These are phyloP conservation scores for Sycophila texana DNA, from an alignment of 2,888 invertebrate genomes.

Conservation along the genomic window DNA sequence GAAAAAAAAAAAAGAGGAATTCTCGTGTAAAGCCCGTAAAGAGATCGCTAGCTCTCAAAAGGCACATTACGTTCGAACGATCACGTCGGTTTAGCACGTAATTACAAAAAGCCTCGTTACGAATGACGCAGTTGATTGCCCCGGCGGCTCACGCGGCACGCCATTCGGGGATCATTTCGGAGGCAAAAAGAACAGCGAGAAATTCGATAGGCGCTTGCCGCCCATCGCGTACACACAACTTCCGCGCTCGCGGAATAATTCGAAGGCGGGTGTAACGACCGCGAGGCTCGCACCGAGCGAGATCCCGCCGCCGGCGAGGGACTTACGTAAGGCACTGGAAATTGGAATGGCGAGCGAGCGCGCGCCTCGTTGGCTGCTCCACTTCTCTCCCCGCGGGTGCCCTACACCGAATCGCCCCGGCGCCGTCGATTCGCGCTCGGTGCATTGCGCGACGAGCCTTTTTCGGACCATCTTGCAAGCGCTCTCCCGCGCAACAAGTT, in stretches of 20 bases:
- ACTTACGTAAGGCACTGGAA: constrained; percentile 13
- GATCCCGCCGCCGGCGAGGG: not conserved
- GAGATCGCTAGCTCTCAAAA: no score
- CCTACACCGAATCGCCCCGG: not conserved
- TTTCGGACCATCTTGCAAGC: not conserved
- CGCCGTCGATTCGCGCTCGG: not conserved
- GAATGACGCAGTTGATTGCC: no score
- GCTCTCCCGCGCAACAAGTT: constrained; percentile 38
- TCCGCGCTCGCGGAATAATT: not conserved
- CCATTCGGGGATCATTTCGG: no score
- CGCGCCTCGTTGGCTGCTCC: not conserved
- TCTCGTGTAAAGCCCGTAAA: no score
- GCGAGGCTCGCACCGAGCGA: constrained; percentile 1
- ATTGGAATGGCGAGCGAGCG: not conserved
- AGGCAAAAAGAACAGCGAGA: no score
- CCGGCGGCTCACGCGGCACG: no score
- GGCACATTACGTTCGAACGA: no score
- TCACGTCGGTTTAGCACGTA: no score
- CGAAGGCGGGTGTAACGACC: constrained; percentile 34
- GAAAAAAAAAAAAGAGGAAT: no score
- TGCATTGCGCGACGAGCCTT: not conserved
- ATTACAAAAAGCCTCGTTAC: no score
- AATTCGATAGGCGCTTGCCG: no score
- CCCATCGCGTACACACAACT: no score
- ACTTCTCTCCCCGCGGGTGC: not conserved